These are phyloP conservation scores for Conger conger DNA, from an alignment of 2,113 vertebrate genomes.

Conservation along the genomic window DNA sequence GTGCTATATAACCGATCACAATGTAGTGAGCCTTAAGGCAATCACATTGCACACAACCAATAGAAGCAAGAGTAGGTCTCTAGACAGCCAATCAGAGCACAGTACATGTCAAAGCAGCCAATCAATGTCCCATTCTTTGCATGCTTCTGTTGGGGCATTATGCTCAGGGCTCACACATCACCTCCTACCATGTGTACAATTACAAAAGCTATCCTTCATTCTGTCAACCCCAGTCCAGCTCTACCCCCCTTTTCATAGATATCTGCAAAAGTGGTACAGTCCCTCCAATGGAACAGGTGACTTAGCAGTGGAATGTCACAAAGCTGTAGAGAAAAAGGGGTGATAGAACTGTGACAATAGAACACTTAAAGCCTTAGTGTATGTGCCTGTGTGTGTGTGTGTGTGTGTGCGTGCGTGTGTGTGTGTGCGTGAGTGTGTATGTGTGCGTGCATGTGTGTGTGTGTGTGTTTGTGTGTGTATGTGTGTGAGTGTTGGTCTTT, in stretches of 20 bases:
- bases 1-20: not conserved
- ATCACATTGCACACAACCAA: not conserved
- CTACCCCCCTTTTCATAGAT: not conserved
- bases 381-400: too few relatives aligned
- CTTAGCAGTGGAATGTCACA: constrained; percentile 18
- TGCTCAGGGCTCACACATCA: not conserved
- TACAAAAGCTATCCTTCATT: constrained; percentile 7
- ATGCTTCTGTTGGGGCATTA: not conserved
- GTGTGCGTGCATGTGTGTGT: not conserved
- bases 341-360: not conserved
- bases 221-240: not conserved
- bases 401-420: not conserved
- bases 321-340: not conserved
- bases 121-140: not conserved
- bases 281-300: not conserved
- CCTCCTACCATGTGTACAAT: constrained; percentile 17
- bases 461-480: not conserved
- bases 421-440: not conserved
- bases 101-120: not conserved
- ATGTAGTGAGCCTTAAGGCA: too few relatives aligned
- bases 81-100: not conserved
- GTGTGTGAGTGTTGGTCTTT: not conserved
- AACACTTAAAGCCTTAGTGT: too few relatives aligned
- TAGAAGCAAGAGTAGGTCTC: not conserved
- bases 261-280: not conserved